Evolutionary conservation across 2,113 vertebrate species (phyloP).

Genomic region (Pipra filicauda): DNA sequence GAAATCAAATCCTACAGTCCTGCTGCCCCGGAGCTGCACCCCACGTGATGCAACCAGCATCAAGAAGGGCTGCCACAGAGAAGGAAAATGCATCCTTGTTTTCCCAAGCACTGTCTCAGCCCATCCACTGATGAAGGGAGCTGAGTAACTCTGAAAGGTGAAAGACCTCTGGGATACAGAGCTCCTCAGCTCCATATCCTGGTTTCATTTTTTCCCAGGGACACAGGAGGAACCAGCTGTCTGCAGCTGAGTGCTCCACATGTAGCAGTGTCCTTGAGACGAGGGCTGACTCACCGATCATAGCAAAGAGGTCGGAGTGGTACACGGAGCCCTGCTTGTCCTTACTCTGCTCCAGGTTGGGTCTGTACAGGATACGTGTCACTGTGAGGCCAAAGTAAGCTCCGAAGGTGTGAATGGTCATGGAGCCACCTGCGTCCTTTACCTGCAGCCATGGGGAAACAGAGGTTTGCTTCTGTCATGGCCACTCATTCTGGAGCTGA

Average conservation of each 20-base stretch:
- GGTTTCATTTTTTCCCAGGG: not conserved
- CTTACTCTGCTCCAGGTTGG: conserved; percentile 84
- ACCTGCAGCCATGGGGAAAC: conserved; percentile 71
- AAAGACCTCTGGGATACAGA: not conserved
- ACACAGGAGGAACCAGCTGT: not conserved
- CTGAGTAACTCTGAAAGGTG: not conserved
- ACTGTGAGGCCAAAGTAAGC: conserved; percentile 93
- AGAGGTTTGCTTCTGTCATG: not conserved
- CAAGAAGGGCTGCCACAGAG: not conserved
- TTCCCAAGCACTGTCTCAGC: not conserved
- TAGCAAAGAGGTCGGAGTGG: conserved; percentile 91
- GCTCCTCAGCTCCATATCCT: not conserved
- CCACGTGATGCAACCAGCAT: rapidly evolving
- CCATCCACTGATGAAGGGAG: not conserved
- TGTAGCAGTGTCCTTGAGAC: not conserved
- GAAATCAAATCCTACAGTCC: not conserved
- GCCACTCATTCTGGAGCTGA: not conserved
- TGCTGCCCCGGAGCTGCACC: rapidly evolving
- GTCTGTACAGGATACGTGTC: conserved; percentile 88
- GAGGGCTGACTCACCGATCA: conserved; percentile 84
- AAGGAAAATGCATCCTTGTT: not conserved
- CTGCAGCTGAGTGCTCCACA: not conserved
- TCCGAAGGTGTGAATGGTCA: conserved; percentile 94
- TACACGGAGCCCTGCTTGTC: conserved; percentile 82
- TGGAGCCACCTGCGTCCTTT: conserved; percentile 92